A percentile compares a stretch with the other conserved stretches of the same genome.
phyloP scores from a whole-genome alignment of 1,140 invertebrate species.

The Choristoneura fumiferana region DNA sequence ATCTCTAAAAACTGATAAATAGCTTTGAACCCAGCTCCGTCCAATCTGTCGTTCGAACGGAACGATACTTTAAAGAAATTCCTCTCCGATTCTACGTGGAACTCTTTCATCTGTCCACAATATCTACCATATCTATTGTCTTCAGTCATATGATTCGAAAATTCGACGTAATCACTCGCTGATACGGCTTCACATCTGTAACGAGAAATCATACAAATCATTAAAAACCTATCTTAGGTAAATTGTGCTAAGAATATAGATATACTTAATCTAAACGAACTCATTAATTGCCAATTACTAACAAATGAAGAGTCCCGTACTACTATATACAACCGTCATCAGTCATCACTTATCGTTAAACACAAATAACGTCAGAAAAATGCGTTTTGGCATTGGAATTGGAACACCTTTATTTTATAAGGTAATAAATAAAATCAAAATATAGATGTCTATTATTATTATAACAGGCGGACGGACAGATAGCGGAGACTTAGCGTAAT shows the following conservation, averaged over 20 bases:
- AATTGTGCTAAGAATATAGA: conserved; percentile 12
- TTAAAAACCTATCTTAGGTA: conserved; percentile 10
- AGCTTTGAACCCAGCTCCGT: conserved; percentile 95
- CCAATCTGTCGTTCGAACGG: conserved; percentile 94
- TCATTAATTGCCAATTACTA: too few species aligned
- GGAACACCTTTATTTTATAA: too few species aligned
- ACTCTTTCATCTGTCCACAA: conserved; percentile 90
- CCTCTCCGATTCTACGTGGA: conserved; percentile 91
- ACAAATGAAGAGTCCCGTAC: too few species aligned
- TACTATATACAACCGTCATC: too few species aligned
- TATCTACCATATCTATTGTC: conserved; percentile 92
- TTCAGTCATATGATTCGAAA: conserved; percentile 93
- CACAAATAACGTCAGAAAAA: too few species aligned
- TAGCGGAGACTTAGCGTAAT: too few species aligned
- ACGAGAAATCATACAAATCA: conserved; percentile 22
- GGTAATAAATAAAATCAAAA: too few species aligned
- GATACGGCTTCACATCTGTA: conserved; percentile 91
- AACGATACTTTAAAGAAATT: conserved; percentile 97
- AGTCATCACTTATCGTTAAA: too few species aligned
- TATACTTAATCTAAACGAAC: too few species aligned
- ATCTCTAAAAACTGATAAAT: conserved; percentile 88
- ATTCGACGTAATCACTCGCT: conserved; percentile 95
- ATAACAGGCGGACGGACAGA: too few species aligned
- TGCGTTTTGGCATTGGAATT: too few species aligned
- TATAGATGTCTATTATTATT: too few species aligned